Evolutionary conservation across 2,113 vertebrate species (phyloP), one percentile per base, ranked within the genome.

Genomic region (Anser cygnoides): DNA sequence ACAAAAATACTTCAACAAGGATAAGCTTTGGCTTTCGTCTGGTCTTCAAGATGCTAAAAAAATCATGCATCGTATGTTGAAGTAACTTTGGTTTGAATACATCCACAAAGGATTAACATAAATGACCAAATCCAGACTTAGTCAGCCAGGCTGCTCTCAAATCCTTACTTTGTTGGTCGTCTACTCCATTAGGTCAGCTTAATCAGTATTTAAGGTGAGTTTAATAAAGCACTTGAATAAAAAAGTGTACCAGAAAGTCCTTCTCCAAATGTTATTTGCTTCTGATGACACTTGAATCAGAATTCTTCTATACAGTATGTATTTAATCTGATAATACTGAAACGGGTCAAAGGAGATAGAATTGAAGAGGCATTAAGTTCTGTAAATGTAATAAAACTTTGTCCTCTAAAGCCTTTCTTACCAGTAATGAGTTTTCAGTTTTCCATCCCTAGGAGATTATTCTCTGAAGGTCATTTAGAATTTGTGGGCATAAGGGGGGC

Each of bases 331-430:
- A 87, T 93, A 91, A 92, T 94, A 79, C 61, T 86, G 88, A 35
- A 90, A 88, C 0, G 13, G 75, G 84, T 92, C 91, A 90, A 73
- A 95, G 81, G 88, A 92, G 68, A 93, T 23, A 87, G 85, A 94
- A 95, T 8, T 90, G 85, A 92, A 96, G 80, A 81, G 61, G 86
- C 67, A 94, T 97, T 96, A 81, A 82, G 62, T 96, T 92, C 82
- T 74, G 54, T 65, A 96, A 96, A 97, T 58, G 72, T 90, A 97
- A 97, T 95, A 95, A 96, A 92, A 94, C 46, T 92, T 74, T 72
- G n/a, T 84, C 33, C 54, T 95, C 65, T 81, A 83, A 92, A 96
- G 73, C 75, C 39, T 87, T 93, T 88, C 86, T 65, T 87, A 84
- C 57, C 76, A 84, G 71, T 61, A 97, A 95, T 95, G 90, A 87